These are phyloP conservation scores for Lindbergichthys nudifrons DNA, from an alignment of 2,797 vertebrate species.

Conservation along the genomic window DNA sequence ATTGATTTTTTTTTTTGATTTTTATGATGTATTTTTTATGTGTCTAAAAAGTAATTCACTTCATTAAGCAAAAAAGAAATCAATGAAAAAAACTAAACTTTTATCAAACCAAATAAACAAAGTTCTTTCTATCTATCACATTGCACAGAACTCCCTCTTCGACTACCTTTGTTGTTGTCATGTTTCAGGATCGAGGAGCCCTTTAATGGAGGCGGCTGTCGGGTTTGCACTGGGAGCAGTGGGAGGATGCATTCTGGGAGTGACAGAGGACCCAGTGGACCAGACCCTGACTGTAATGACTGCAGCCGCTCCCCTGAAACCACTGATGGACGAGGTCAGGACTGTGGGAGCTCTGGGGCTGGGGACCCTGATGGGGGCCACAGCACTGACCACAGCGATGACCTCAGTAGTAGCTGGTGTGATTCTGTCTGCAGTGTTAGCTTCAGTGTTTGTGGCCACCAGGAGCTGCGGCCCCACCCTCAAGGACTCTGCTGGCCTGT, in stretches of 20 bases:
- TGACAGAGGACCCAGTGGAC: slow-evolving; percentile 73
- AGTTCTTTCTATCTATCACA: background rate
- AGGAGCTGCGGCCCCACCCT: slow-evolving; percentile 25
- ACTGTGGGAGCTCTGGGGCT: slow-evolving; percentile 77
- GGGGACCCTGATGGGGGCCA: slow-evolving; percentile 77
- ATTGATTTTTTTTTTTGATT: background rate
- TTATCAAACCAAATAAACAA: background rate
- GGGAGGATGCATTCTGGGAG: slow-evolving; percentile 77
- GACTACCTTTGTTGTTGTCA: background rate
- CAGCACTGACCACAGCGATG: slow-evolving; percentile 75
- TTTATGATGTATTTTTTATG: no score
- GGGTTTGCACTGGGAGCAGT: slow-evolving; percentile 76
- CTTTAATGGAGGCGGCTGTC: slow-evolving; percentile 52
- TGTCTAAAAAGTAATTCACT: background rate
- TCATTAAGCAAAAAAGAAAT: background rate
- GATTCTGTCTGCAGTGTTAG: slow-evolving; percentile 61
- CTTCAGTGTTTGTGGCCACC: slow-evolving; percentile 60
- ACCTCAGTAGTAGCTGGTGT: slow-evolving; percentile 75
- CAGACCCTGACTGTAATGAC: slow-evolving; percentile 59
- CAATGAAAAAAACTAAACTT: background rate
- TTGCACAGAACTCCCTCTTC: background rate
- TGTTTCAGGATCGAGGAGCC: slow-evolving; percentile 55
- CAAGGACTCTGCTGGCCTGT: slow-evolving; percentile 43
- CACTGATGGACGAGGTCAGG: slow-evolving; percentile 68
- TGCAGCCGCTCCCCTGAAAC: slow-evolving; percentile 54